Conservation (phyloP, 2,113 vertebrate species). For the Damaliscus lunatus region DNA sequence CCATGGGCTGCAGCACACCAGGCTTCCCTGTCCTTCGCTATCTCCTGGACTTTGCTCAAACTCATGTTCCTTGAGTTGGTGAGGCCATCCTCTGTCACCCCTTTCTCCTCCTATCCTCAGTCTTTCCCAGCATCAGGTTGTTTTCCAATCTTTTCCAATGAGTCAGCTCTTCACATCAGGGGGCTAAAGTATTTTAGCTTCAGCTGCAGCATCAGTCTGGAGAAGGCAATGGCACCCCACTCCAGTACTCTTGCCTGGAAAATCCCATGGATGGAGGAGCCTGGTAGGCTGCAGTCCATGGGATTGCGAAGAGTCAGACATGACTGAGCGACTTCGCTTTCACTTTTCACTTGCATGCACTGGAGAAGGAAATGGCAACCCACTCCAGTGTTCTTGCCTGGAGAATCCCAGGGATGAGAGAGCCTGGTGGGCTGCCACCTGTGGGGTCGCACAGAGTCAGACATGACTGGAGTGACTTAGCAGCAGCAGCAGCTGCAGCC, state of each 20-base stretch:
- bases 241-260: too few species aligned
- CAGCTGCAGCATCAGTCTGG: neutral
- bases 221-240: too few species aligned
- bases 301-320: fast-evolving
- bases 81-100: neutral
- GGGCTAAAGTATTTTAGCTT: neutral
- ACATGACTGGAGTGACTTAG: too few species aligned
- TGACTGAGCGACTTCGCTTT: too few species aligned
- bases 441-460: too few species aligned
- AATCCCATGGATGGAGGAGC: too few species aligned
- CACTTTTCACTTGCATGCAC: too few species aligned
- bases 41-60: neutral
- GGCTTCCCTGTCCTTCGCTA: neutral
- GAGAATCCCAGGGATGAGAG: too few species aligned
- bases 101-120: neutral
- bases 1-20: neutral
- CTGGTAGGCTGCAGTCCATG: too few species aligned
- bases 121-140: neutral
- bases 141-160: neutral
- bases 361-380: too few species aligned
- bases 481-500: neutral
- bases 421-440: too few species aligned
- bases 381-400: too few species aligned
- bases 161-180: neutral
- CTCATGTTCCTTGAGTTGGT: neutral